Base-by-base conservation (phyloP, 2,888 invertebrate genomes). In the Teinopalpus imperialis region DNA sequence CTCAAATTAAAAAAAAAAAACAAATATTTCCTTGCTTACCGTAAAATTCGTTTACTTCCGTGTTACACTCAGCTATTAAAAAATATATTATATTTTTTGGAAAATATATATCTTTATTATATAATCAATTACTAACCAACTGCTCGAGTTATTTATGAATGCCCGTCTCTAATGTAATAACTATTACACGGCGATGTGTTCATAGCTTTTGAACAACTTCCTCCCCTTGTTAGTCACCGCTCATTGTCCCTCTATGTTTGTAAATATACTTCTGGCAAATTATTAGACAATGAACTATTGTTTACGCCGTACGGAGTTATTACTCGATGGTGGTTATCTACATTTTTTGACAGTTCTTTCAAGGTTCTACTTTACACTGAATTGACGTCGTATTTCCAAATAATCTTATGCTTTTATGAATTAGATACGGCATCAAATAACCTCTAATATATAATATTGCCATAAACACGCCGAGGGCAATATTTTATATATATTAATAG, bases 221-320 rank as follows among this genome's bases (percentile, higher is more conserved):
- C 80, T 72, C 55, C 45, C 52, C 54, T 59, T 63, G 62, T 61
- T 56, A 51, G 50, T 49, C 52, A 57, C 51, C 46, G 43, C 52
- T 58, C 71, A 75, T 78, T 80, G 78, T 77, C 63, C 62, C 50
- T 43, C 47, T 43, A 45, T 73, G 69, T 83, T 81, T 71, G 77
- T 77, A 82, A 81, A 85, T 67, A 73, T 53, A 59, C 57, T 60
- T 55, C 63, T 62, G 58, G 63, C 58, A 65, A 71, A 69, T 76
- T 69, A 69, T 64, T 64, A 68, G 65, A 81, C 82, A 81, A 80
- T 78, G 73, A 66, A 61, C 73, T 66, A 80, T 80, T 81, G 81
- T 81, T 75, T 78, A 69, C 61, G 48, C 7, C 12, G 36, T 16
- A 30, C 16, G 6, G 9, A 31, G 10, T 31, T 16, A 42, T 46